Conservation (phyloP, 1,140 invertebrate species). For the Procambarus virginalis region DNA sequence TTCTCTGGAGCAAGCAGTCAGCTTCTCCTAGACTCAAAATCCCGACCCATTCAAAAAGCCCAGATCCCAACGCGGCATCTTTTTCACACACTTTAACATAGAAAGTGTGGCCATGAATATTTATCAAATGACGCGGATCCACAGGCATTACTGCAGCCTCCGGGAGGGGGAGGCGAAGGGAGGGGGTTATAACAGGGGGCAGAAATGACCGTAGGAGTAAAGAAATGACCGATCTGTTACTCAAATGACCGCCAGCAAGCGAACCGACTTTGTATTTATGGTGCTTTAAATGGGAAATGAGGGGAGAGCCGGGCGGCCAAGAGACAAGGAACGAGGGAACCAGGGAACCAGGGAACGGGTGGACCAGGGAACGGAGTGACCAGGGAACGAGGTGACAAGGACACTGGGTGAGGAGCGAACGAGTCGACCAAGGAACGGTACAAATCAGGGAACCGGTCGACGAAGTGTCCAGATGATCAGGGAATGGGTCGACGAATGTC, state of each 20-base stretch:
- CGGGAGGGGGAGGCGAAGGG: background rate
- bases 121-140: conserved; percentile 46
- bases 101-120: conserved; percentile 40
- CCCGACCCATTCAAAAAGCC: conserved; percentile 25
- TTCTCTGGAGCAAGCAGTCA: background rate
- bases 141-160: conserved; percentile 41
- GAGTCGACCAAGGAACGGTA: too few relatives aligned
- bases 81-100: conserved; percentile 43
- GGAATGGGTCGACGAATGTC: background rate
- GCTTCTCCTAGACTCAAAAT: background rate
- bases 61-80: conserved; percentile 8
- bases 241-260: conserved; percentile 30
- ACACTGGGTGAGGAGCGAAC: too few relatives aligned
- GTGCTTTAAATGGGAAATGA: conserved; percentile 54
- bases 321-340: background rate
- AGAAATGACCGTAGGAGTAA: conserved; percentile 44
- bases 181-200: background rate
- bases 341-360: background rate
- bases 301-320: background rate
- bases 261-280: conserved; percentile 47
- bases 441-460: background rate
- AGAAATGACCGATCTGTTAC: conserved; percentile 50
- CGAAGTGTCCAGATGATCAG: background rate
- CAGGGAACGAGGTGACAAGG: too few relatives aligned
- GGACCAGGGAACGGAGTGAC: too few relatives aligned